Conservation (phyloP, 2,888 invertebrate genomes). For the Oscheius myriophilus region DNA sequence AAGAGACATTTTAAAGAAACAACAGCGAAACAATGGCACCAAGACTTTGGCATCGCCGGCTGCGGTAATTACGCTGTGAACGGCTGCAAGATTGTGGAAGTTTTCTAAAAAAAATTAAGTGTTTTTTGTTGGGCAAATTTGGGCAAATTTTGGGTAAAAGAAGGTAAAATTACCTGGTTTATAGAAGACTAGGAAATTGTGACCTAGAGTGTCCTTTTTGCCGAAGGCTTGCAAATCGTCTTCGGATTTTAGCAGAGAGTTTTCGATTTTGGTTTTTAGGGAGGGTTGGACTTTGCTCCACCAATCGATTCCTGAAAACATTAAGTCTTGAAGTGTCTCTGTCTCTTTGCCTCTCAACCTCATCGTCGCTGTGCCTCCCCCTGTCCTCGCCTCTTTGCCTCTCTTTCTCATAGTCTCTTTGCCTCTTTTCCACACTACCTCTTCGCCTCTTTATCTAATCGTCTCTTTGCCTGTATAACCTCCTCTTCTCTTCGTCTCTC, state of each 20-base stretch:
- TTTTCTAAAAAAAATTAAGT: neutral
- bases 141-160: too few species aligned
- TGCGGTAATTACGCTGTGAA: neutral
- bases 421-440: too few species aligned
- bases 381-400: too few species aligned
- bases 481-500: too few species aligned
- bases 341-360: too few species aligned
- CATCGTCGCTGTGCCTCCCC: too few species aligned
- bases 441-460: too few species aligned
- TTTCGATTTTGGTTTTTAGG: too few species aligned
- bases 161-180: constrained; percentile 10
- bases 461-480: too few species aligned
- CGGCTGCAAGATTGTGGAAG: constrained; percentile 11
- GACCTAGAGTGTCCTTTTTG: neutral
- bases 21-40: neutral
- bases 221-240: neutral
- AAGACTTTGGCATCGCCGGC: constrained; percentile 17
- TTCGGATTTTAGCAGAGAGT: neutral
- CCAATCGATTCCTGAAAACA: constrained; percentile 2
- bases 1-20: neutral
- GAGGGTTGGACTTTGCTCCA: constrained; percentile 1
- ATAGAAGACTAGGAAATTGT: constrained; percentile 14
- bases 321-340: too few species aligned
- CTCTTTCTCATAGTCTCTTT: too few species aligned
- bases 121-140: neutral